Conservation (phyloP, 1,140 invertebrate species). For the Araneus ventricosus region DNA sequence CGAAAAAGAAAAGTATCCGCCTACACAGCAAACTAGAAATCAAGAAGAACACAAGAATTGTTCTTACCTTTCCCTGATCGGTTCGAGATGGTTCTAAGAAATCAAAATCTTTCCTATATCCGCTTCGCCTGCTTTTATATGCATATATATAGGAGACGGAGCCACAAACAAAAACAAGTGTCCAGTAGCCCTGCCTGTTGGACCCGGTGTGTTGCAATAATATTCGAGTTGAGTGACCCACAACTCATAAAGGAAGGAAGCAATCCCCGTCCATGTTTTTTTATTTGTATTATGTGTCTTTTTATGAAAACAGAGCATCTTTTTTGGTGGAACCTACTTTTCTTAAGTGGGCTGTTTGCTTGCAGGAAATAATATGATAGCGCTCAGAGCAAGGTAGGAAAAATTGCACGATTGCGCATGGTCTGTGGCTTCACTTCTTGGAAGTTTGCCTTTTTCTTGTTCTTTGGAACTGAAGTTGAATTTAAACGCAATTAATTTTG, state of each 20-base stretch:
- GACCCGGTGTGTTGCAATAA: neutral
- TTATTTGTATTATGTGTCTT: neutral
- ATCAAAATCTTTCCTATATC: neutral
- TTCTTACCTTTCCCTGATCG: neutral
- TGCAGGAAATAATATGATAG: constrained; percentile 33
- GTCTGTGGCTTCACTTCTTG: neutral
- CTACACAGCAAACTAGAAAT: no score
- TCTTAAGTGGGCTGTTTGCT: neutral
- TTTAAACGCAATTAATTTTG: no score
- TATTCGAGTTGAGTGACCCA: constrained; percentile 2
- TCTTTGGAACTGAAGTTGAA: no score
- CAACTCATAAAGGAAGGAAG: constrained; percentile 7
- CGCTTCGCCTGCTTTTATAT: neutral
- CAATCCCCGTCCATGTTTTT: neutral
- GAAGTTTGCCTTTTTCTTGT: no score
- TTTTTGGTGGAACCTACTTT: constrained; percentile 48
- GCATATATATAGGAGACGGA: neutral
- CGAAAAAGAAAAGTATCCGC: no score
- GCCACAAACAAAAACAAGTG: neutral
- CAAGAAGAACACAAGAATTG: no score
- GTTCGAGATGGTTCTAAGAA: neutral
- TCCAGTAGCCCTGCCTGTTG: neutral
- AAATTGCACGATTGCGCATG: neutral
- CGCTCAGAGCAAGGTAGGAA: neutral
- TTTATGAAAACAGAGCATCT: constrained; percentile 27